Evolutionary conservation across 2,888 invertebrate species (phyloP), one percentile per base, ranked within the genome.

Genomic region (Gastracanthus pulcherrimus): DNA sequence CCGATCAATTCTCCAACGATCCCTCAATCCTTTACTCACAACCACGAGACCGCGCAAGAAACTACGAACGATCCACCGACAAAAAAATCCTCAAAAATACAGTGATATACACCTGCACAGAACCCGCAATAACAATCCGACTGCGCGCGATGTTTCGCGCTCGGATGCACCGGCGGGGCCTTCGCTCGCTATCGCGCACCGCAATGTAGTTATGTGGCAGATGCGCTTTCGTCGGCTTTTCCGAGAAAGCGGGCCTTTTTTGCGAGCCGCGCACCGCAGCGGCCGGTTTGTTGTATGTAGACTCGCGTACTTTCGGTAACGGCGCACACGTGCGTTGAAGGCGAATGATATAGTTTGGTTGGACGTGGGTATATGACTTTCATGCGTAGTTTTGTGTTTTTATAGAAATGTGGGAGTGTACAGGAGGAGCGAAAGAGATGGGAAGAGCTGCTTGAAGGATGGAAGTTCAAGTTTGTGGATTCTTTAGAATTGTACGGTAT

Each of bases 171-270:
- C 19, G 3, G 34, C n/a, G 19, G 60, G 19, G 13, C 38, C 29
- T 19, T 26, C 4, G 9, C 0, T 7, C 23, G 7, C 23, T 19
- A 26, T 36, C 7, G 19, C 4, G 2, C 34, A 62, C 62, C 51
- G 64, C 51, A 78, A 64, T 58, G 45, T n/a, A 71, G 64, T 78
- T 78, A 78, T 31, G 60, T 31, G 51, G 64, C 71, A 78, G 71
- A 60, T 74, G 79, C 67, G 78, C 71, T 71, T 71, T 41, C 70
- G 66, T 6, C 29, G 64, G 13, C 48, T 79, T 80, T 72, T 71
- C 38, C 74, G 74, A 34, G 80, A 74, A 80, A 80, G 74, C 11
- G 60, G 69, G 36, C 36, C 34, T 74, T 80, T 80, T 80, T 60
- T 64, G 34, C 38, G 19, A 11, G 1, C 0, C 38, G 51, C 2